Base-by-base conservation (phyloP, 2,113 vertebrate species). In the Pleuronectes platessa region DNA sequence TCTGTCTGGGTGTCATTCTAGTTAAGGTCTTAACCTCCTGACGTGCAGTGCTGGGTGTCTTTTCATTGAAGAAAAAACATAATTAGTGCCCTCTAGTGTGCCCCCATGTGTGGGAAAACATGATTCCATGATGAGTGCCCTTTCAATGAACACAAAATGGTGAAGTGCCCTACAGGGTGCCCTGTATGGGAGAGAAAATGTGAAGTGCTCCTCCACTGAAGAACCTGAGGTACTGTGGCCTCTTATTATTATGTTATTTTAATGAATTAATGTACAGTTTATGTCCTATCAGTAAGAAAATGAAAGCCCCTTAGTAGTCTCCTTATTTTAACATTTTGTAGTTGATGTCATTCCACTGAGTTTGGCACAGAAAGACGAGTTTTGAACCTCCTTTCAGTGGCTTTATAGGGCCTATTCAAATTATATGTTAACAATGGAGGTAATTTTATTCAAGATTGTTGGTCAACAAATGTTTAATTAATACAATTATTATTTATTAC, bases 181-280 rank as follows among this genome's bases (percentile, higher is more conserved):
- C 26, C 55, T 58, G 55, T 26, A 6, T 15, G 55, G 53, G n/a
- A 54, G 53, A 54, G 10, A 54, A 21, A 54, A 23, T 54, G 8
- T 58, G 55, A 58, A 58, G 55, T 58, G 55, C 55, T 10, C 55
- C 55, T 24, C 55, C 55, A 58, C 11, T 58, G 55, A 58, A 58
- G 55, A 24, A 26, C 21, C n/a, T n/a, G 7, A n/a, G 51, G 18
- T 18, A 51, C 15, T 6, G 0, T 18, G 40, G 40, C 18, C 47
- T 31, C 5, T 31, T 31, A 31, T 31, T 51, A 7, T 51, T 18
- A 51, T 4, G 18, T 51, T 51, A 4, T 18, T n/a, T 8, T 54
- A 10, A 51, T 51, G 18, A 54, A n/a, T 54, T 20, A 11, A 54
- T 54, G 14, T 54, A 54, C 18, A 17, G 47, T 18, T 51, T 51